phyloP scores from a whole-genome alignment of 2,888 invertebrate species.

The Schizaphis graminum region DNA sequence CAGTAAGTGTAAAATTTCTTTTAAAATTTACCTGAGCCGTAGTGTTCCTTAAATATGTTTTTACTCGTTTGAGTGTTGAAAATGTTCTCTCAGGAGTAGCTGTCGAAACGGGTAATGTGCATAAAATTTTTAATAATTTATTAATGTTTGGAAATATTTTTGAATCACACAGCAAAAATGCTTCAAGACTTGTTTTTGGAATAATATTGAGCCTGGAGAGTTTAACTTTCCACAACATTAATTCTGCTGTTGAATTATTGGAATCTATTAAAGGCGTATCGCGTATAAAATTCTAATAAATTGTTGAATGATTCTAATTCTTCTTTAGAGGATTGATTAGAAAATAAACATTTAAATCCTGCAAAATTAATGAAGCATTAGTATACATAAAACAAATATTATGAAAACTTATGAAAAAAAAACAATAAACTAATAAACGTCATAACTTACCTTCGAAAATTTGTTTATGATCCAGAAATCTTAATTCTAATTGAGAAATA shows the following conservation, averaged over 20 bases:
- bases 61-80: too few relatives aligned
- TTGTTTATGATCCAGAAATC: slow-evolving; percentile 37
- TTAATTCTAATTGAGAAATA: slow-evolving; percentile 27
- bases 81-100: too few relatives aligned
- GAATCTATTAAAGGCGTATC: slow-evolving; percentile 34
- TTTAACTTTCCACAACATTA: slow-evolving; percentile 51
- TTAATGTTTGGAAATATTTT: too few relatives aligned
- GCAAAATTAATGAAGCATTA: slow-evolving; percentile 22
- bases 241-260: slow-evolving; percentile 53
- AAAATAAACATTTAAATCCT: slow-evolving; percentile 52
- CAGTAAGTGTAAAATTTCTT: too few relatives aligned
- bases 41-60: too few relatives aligned
- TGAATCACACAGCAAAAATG: too few relatives aligned
- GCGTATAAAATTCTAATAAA: slow-evolving; percentile 36
- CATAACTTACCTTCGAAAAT: background rate
- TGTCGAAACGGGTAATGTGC: too few relatives aligned
- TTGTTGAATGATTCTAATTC: slow-evolving; percentile 3
- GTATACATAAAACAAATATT: background rate
- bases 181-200: too few relatives aligned
- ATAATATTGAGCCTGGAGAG: background rate
- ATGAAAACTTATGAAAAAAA: background rate
- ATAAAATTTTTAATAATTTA: too few relatives aligned
- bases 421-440: background rate
- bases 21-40: too few relatives aligned
- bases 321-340: slow-evolving; percentile 1